Conservation (phyloP, 2,888 invertebrate genomes). For the Aricia artaxerxes region DNA sequence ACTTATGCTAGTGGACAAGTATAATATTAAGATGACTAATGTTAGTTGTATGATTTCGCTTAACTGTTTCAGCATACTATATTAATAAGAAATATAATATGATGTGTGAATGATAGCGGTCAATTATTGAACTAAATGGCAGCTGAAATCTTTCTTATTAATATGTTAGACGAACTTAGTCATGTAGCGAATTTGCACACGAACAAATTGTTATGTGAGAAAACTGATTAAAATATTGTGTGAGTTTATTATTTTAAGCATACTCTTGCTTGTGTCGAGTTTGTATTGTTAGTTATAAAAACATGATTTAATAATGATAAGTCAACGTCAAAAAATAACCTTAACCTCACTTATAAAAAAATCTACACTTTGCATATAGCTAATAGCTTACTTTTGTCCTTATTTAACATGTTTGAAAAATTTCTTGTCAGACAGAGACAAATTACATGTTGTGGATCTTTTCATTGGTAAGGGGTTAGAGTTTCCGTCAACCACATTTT, state of each 20-base stretch:
- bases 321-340: no score
- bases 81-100: neutral
- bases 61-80: neutral
- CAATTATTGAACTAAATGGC: neutral
- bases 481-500: neutral
- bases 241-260: neutral
- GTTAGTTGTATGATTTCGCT: neutral
- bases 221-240: neutral
- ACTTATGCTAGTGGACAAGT: slow-evolving; percentile 43
- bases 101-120: neutral
- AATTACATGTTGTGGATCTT: no score
- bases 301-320: no score
- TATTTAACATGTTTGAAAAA: no score
- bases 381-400: no score
- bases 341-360: no score
- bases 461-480: no score
- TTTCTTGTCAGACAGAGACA: no score
- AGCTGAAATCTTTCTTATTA: neutral
- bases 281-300: neutral
- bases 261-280: neutral
- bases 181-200: neutral
- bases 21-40: slow-evolving; percentile 27
- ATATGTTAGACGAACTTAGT: slow-evolving; percentile 17
- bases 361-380: no score
- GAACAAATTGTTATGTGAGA: neutral